phyloP scores from a whole-genome alignment of 2,888 invertebrate species.

The Perdita meconis region DNA sequence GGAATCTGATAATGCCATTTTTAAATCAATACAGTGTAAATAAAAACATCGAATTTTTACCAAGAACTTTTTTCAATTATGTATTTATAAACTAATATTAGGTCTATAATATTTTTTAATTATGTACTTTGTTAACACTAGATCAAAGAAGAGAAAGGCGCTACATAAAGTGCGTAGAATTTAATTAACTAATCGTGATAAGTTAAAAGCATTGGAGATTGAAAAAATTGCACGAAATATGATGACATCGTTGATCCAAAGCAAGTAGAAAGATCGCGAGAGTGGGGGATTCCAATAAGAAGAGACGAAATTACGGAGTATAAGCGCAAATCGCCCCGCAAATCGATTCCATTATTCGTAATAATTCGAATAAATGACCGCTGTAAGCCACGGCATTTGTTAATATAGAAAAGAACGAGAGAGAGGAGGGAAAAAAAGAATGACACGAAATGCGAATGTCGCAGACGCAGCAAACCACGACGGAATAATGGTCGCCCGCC shows the following conservation, averaged over 20 bases:
- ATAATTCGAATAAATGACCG: slow-evolving; percentile 52
- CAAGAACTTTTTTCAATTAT: too few relatives aligned
- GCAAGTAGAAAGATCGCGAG: too few relatives aligned
- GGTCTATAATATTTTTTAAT: too few relatives aligned
- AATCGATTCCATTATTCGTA: slow-evolving; percentile 67
- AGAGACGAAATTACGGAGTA: not conserved
- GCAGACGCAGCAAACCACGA: slow-evolving; percentile 27
- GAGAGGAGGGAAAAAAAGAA: slow-evolving; percentile 14
- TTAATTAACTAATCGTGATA: not conserved
- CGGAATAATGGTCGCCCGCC: slow-evolving; percentile 43
- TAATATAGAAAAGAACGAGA: slow-evolving; percentile 35
- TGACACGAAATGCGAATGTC: slow-evolving; percentile 44
- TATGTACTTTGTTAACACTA: too few relatives aligned
- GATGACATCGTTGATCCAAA: not conserved
- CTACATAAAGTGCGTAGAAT: too few relatives aligned
- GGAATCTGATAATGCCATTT: too few relatives aligned
- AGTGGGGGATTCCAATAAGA: too few relatives aligned
- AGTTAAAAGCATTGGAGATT: not conserved
- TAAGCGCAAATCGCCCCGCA: slow-evolving; percentile 43
- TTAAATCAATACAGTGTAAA: too few relatives aligned
- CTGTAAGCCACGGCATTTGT: slow-evolving; percentile 38
- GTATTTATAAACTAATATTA: too few relatives aligned
- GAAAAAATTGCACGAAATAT: not conserved
- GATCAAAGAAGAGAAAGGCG: not conserved
- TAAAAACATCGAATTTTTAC: too few relatives aligned